Conservation (phyloP, 2,888 invertebrate genomes). For the Spatulosminthurus flaviceps region DNA sequence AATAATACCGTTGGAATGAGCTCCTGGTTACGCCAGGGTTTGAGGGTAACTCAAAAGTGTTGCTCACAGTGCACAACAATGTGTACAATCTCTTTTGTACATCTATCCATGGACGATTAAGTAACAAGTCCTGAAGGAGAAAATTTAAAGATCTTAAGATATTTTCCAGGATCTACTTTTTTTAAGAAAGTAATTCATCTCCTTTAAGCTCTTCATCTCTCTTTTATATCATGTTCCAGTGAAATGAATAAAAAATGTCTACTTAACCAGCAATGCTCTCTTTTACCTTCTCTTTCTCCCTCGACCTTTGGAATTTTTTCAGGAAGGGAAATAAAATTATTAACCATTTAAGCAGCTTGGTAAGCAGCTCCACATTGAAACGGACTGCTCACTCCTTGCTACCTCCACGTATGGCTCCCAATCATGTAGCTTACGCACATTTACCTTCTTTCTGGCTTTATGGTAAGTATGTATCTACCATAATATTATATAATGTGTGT, state of each 20-base stretch:
- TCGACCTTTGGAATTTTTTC: neutral
- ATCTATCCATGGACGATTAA: neutral
- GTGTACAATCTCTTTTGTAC: neutral
- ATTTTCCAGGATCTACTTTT: slow-evolving; percentile 21
- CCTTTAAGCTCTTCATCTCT: neutral
- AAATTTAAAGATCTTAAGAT: neutral
- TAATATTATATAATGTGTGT: too few relatives aligned
- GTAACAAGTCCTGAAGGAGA: neutral
- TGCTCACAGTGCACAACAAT: neutral
- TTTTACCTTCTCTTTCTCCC: neutral
- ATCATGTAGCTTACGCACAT: too few relatives aligned
- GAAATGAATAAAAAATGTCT: slow-evolving; percentile 14
- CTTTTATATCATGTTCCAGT: neutral
- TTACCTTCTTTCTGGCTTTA: too few relatives aligned
- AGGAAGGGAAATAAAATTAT: too few relatives aligned
- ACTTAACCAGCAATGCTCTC: neutral
- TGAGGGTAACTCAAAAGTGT: neutral
- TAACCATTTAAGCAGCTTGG: too few relatives aligned
- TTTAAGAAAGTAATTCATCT: slow-evolving; percentile 13
- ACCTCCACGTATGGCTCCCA: neutral
- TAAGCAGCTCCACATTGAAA: neutral
- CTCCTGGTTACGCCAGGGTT: neutral
- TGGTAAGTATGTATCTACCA: too few relatives aligned
- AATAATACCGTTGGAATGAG: slow-evolving; percentile 10
- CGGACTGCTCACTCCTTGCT: neutral